Evolutionary conservation across 2,113 vertebrate species (phyloP).

Genomic region (Cyphomyrus plagiostoma): DNA sequence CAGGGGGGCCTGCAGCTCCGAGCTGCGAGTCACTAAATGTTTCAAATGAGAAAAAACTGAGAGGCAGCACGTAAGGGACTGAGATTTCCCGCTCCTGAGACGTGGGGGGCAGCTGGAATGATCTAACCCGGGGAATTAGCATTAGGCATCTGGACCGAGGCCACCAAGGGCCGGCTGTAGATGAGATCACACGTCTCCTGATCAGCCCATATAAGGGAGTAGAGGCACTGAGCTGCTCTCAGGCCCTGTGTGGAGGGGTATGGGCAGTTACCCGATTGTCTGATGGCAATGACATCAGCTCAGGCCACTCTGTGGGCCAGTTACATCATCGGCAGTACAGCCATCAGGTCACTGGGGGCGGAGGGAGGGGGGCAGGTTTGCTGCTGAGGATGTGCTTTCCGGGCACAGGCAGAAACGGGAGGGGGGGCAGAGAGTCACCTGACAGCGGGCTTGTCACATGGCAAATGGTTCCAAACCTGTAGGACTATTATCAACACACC

Average conservation of each 20-base stretch:
- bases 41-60: not conserved
- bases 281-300: conserved; percentile 18
- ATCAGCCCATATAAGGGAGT: conserved; percentile 31
- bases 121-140: not conserved
- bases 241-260: not conserved
- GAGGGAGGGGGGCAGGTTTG: not conserved
- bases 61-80: not conserved
- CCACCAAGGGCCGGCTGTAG: not conserved
- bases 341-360: not conserved
- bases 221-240: not conserved
- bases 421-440: not conserved
- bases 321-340: conserved; percentile 16
- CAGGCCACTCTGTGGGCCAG: not conserved
- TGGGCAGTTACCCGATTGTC: not conserved
- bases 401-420: not conserved
- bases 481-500: not conserved
- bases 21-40: not conserved
- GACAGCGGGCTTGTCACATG: not conserved
- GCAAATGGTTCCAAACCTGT: not conserved
- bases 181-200: conserved; percentile 19
- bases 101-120: not conserved
- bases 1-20: not conserved
- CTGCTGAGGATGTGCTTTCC: not conserved
- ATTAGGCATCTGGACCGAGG: not conserved
- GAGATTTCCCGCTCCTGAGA: not conserved